Percentiles rank a stretch among this genome's conserved stretches.
phyloP scores from a whole-genome alignment of 2,113 vertebrate species.

The Saguinus midas region DNA sequence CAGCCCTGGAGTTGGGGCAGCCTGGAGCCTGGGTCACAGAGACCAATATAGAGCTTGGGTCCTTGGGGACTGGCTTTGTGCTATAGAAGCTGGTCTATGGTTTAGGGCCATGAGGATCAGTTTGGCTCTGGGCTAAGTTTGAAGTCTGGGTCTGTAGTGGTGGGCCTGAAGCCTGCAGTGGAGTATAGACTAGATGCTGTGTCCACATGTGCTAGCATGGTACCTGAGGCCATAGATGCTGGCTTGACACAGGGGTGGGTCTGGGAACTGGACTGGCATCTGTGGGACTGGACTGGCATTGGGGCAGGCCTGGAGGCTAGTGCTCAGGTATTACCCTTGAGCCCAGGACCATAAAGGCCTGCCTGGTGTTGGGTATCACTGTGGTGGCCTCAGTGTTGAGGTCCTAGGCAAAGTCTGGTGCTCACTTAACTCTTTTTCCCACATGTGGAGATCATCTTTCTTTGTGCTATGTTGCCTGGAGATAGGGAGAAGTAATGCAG shows the following conservation, averaged over 20 bases:
- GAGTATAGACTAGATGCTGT: background rate
- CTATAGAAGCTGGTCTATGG: background rate
- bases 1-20: background rate
- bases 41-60: too few species aligned
- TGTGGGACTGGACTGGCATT: too few species aligned
- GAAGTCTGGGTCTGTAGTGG: background rate
- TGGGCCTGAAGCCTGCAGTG: background rate
- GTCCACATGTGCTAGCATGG: background rate
- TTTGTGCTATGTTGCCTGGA: background rate
- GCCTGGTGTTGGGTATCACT: background rate
- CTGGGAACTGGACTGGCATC: too few species aligned
- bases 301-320: background rate
- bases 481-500: background rate
- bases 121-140: background rate
- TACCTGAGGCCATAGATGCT: background rate
- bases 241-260: too few species aligned
- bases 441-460: background rate
- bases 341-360: background rate
- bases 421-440: background rate
- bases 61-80: background rate
- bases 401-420: background rate
- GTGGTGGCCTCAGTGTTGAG: background rate
- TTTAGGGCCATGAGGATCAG: background rate
- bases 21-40: background rate
- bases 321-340: background rate